A percentile compares a stretch with the other conserved stretches of the same genome.
Conservation (phyloP, 2,113 vertebrate species). For the Ahaetulla prasina region DNA sequence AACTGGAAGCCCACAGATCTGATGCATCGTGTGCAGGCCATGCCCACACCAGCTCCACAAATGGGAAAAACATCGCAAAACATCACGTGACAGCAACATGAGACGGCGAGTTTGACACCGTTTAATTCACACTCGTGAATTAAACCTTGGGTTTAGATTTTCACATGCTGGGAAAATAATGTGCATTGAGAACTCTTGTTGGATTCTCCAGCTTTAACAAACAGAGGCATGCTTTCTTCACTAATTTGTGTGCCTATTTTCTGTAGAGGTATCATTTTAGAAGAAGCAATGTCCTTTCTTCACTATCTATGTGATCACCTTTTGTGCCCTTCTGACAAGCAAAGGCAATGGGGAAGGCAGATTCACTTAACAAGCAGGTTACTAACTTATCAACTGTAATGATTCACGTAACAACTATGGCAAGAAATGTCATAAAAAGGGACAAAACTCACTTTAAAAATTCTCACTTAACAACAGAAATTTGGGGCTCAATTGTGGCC, state of each 20-base stretch:
- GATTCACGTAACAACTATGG: background rate
- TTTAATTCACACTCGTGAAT: too few species aligned
- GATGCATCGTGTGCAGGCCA: too few species aligned
- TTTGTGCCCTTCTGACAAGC: background rate
- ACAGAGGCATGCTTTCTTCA: background rate
- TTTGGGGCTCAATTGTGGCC: background rate
- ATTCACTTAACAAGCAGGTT: background rate
- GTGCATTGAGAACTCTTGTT: background rate
- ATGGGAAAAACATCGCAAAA: too few species aligned
- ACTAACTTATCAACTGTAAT: background rate
- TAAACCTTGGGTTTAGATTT: background rate
- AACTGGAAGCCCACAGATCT: too few species aligned
- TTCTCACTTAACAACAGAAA: background rate
- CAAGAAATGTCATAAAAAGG: background rate
- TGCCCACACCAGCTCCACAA: too few species aligned
- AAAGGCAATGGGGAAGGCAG: background rate
- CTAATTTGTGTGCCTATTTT: background rate
- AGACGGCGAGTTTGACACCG: too few species aligned
- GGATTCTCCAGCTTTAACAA: background rate
- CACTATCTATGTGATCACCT: background rate
- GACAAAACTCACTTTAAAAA: background rate
- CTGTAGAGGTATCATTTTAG: background rate
- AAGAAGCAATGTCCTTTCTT: background rate
- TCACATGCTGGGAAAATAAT: background rate
- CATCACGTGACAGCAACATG: too few species aligned